Conservation (phyloP, 2,888 invertebrate species). For the Aphrophora alni region DNA sequence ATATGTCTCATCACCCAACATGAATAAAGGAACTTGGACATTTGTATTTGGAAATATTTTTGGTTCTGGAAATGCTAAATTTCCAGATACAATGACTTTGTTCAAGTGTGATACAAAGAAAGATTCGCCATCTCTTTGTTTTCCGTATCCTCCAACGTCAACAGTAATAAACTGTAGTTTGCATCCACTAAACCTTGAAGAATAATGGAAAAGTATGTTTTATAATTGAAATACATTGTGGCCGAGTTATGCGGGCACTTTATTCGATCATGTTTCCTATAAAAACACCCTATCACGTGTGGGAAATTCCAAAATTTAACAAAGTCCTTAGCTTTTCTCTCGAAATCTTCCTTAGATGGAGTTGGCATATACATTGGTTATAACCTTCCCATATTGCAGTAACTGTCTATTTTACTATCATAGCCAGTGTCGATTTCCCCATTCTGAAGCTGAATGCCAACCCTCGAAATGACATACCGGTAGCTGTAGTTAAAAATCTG, state of each 20-base stretch:
- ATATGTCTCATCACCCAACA: constrained; percentile 32
- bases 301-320: constrained; percentile 33
- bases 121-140: constrained; percentile 51
- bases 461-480: constrained; percentile 34
- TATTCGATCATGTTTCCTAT: constrained; percentile 35
- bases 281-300: constrained; percentile 30
- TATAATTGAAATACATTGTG: constrained; percentile 38
- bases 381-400: constrained; percentile 37
- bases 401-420: constrained; percentile 29
- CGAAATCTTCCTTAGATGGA: constrained; percentile 25
- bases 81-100: constrained; percentile 20
- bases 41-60: constrained; percentile 19
- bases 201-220: constrained; percentile 31
- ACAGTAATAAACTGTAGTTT: constrained; percentile 36
- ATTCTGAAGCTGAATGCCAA: constrained; percentile 38
- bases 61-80: constrained; percentile 20
- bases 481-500: constrained; percentile 33
- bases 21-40: constrained; percentile 25
- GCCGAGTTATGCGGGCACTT: constrained; percentile 31
- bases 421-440: constrained; percentile 30
- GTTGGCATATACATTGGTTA: constrained; percentile 31
- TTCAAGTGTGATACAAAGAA: constrained; percentile 27
- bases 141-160: constrained; percentile 50
- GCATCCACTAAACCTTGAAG: constrained; percentile 35
- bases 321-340: constrained; percentile 32